Evolutionary conservation across 1,140 invertebrate species (phyloP), one percentile per base, ranked within the genome.

Genomic region (Pollicipes pollicipes): DNA sequence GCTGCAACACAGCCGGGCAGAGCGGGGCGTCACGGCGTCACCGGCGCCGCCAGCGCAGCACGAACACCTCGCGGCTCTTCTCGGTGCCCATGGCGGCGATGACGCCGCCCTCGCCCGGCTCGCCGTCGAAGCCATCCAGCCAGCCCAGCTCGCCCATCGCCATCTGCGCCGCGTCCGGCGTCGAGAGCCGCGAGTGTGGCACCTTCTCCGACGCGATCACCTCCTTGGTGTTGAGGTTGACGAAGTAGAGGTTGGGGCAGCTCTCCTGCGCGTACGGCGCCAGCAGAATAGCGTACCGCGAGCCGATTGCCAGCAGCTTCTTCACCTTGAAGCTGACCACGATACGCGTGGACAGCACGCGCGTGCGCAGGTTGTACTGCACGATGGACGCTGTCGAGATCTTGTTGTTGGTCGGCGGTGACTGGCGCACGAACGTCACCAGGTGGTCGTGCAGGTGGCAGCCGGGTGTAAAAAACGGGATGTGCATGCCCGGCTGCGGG

Each of bases 111-210:
- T 31, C 70, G 26, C 31, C 68, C 30, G 70, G 29, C 64, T 75
- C 71, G 32, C 72, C 73, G 68, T 75, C 72, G 66, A 77, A 74
- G 3, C 76, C 76, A 74, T 77, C 73, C 2, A 77, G 69, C 76
- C 76, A 77, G 21, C 73, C 67, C 24, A 66, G 71, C 45, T 76
- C 75, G 28, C 74, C 76, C 8, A 77, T 68, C 13, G 73, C 71
- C n/a, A 76, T 29, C 72, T 76, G 75, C 29, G 73, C 70, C 45
- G 73, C 74, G 71, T 74, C 75, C 30, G 75, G 76, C 30, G 75
- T 75, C 8, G 72, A 70, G 31, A 72, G 73, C 29, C 73, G 74
- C 37, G 76, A 77, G 69, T 75, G 74, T n/a, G 76, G 76, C 24
- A 77, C 28, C 63, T 74, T 58, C 70, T 73, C 74, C 1, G 70